Percentiles rank a stretch among this genome's conserved stretches.
These are phyloP conservation scores for Misgurnus mizolepis DNA, from an alignment of 2,113 vertebrate genomes.

Conservation along the genomic window DNA sequence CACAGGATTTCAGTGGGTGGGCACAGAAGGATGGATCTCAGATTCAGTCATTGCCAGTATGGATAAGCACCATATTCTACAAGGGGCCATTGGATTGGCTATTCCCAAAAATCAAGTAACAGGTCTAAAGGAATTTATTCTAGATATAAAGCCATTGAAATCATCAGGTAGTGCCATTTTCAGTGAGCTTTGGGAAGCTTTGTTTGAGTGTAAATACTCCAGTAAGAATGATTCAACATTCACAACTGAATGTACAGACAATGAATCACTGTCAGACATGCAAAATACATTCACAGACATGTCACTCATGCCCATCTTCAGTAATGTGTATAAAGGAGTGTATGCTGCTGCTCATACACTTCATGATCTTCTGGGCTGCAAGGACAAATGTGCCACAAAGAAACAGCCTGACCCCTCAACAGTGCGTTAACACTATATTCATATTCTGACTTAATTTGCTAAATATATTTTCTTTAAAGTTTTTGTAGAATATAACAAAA, in stretches of 20 bases:
- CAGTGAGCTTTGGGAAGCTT: slow-evolving; percentile 67
- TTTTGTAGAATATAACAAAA: no score
- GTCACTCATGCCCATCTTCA: slow-evolving; percentile 69
- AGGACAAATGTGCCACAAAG: slow-evolving; percentile 58
- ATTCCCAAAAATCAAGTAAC: slow-evolving; percentile 63
- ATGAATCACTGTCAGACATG: slow-evolving; percentile 60
- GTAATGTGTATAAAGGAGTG: slow-evolving; percentile 72
- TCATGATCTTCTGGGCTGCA: slow-evolving; percentile 59
- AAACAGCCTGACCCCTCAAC: slow-evolving; percentile 55
- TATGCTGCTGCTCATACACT: slow-evolving; percentile 70
- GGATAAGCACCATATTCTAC: slow-evolving; percentile 60
- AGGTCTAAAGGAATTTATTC: slow-evolving; percentile 66
- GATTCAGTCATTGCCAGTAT: slow-evolving; percentile 62
- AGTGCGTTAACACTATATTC: slow-evolving; percentile 50
- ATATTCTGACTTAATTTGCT: neutral
- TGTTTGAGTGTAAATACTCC: slow-evolving; percentile 63
- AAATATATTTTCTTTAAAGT: no score
- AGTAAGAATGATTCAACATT: neutral
- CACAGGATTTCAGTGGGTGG: slow-evolving; percentile 75
- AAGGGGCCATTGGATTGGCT: slow-evolving; percentile 69
- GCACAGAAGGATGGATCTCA: slow-evolving; percentile 71
- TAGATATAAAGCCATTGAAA: slow-evolving; percentile 60
- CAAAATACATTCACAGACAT: slow-evolving; percentile 71
- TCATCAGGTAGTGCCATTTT: slow-evolving; percentile 61
- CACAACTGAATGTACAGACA: slow-evolving; percentile 60